Percentiles rank a stretch among this genome's conserved stretches.
Conservation (phyloP, 2,888 invertebrate genomes). For the Lepidochitona cinerea region DNA sequence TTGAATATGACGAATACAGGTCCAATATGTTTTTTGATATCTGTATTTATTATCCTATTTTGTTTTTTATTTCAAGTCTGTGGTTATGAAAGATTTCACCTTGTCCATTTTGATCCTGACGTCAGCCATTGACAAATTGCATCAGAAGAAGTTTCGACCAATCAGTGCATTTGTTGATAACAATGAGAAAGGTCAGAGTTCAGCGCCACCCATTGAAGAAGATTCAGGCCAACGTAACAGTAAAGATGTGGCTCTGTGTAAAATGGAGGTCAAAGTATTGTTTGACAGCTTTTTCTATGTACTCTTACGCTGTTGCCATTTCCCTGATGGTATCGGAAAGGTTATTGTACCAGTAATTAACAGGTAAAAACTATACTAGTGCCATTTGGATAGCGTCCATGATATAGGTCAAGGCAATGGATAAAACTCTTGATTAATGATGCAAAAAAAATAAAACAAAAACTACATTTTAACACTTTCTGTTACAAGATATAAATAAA, state of each 20-base stretch:
- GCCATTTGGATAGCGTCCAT: too few species aligned
- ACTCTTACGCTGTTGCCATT: slow-evolving; percentile 43
- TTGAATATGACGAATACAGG: too few species aligned
- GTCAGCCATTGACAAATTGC: not conserved
- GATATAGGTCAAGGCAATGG: too few species aligned
- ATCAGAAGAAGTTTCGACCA: too few species aligned
- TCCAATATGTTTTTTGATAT: too few species aligned
- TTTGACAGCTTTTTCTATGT: slow-evolving; percentile 30
- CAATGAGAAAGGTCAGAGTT: not conserved
- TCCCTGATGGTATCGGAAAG: slow-evolving; percentile 57
- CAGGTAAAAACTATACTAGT: too few species aligned
- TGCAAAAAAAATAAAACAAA: too few species aligned
- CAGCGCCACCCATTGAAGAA: not conserved
- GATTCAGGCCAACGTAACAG: too few species aligned
- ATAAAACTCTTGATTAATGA: too few species aligned
- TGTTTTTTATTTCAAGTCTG: slow-evolving; percentile 57
- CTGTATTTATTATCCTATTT: too few species aligned
- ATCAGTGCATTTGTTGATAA: not conserved
- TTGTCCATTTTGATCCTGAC: slow-evolving; percentile 64
- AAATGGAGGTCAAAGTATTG: not conserved
- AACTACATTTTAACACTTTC: too few species aligned
- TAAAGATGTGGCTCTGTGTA: not conserved
- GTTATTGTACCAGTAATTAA: slow-evolving; percentile 62
- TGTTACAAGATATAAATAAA: too few species aligned
- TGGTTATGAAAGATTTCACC: slow-evolving; percentile 67